These are phyloP conservation scores for Malurus cyaneus DNA, from an alignment of 2,113 vertebrate genomes.

Conservation along the genomic window DNA sequence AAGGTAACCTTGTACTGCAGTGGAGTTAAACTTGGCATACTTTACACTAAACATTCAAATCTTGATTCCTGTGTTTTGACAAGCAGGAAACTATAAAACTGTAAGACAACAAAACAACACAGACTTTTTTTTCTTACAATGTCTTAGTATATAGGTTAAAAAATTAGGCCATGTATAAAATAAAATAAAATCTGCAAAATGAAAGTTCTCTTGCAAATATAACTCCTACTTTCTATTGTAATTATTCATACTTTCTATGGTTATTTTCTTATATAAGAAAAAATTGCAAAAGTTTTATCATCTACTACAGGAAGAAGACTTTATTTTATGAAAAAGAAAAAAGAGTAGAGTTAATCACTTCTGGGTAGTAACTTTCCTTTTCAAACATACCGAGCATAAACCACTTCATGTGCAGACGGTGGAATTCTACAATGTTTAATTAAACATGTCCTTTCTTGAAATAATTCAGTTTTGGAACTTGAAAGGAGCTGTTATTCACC, in stretches of 20 bases:
- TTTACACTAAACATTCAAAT: not conserved
- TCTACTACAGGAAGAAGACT: not conserved
- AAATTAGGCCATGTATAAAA: not conserved
- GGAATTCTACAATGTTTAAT: not conserved
- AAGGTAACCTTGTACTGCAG: not conserved
- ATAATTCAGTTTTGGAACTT: not conserved
- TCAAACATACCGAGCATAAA: not conserved
- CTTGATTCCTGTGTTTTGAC: not conserved
- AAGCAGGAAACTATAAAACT: not conserved
- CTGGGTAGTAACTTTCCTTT: not conserved
- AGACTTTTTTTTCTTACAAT: not conserved
- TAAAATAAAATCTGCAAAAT: not conserved
- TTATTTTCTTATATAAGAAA: not conserved
- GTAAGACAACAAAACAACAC: not conserved
- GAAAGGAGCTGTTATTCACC: not conserved
- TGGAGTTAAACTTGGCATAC: not conserved
- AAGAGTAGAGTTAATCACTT: not conserved
- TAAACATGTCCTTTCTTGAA: not conserved
- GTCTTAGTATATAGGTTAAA: not conserved
- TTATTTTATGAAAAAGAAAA: not conserved
- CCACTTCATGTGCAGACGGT: not conserved
- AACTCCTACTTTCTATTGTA: not conserved
- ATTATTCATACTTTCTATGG: not conserved
- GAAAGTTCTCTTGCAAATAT: not conserved
- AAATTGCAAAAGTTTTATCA: not conserved